These are phyloP conservation scores for Kryptopterus vitreolus DNA, from an alignment of 2,797 vertebrate genomes.

Conservation along the genomic window DNA sequence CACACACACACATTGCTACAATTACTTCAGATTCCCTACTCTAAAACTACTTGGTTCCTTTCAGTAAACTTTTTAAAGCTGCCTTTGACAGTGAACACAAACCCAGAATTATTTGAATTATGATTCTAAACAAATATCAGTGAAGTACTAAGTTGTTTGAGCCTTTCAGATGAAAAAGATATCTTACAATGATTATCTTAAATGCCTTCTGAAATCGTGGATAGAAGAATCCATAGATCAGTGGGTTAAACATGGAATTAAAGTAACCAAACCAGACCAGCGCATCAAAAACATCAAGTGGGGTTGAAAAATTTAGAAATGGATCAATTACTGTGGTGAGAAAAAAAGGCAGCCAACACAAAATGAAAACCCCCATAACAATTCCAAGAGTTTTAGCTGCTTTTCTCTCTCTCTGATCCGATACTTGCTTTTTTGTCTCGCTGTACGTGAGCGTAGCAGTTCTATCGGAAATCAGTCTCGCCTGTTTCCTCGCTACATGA, in stretches of 20 bases:
- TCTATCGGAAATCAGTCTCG: slow-evolving; percentile 46
- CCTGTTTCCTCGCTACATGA: slow-evolving; percentile 49
- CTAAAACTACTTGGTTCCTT: not conserved
- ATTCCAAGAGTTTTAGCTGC: slow-evolving; percentile 59
- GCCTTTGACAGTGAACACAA: not conserved
- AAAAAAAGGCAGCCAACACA: slow-evolving; percentile 58
- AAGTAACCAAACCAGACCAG: slow-evolving; percentile 54
- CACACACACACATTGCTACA: too few relatives aligned
- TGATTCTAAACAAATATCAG: not conserved
- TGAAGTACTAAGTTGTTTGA: slow-evolving; percentile 20
- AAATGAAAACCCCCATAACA: slow-evolving; percentile 55
- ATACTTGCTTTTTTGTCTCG: slow-evolving; percentile 1
- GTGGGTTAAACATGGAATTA: slow-evolving; percentile 53
- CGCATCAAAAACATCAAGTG: slow-evolving; percentile 45
- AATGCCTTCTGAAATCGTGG: slow-evolving; percentile 51
- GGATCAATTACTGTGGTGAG: slow-evolving; percentile 42
- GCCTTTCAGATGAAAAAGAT: slow-evolving; percentile 28
- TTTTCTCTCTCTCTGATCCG: slow-evolving; percentile 51
- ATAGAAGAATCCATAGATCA: slow-evolving; percentile 54
- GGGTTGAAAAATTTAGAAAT: slow-evolving; percentile 46
- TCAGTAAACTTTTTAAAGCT: not conserved
- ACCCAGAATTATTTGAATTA: not conserved
- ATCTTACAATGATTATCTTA: slow-evolving; percentile 42
- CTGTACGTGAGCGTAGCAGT: not conserved
- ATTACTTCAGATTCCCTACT: not conserved